These are phyloP conservation scores for Teleogryllus oceanicus DNA, from an alignment of 2,888 invertebrate genomes.

Conservation along the genomic window DNA sequence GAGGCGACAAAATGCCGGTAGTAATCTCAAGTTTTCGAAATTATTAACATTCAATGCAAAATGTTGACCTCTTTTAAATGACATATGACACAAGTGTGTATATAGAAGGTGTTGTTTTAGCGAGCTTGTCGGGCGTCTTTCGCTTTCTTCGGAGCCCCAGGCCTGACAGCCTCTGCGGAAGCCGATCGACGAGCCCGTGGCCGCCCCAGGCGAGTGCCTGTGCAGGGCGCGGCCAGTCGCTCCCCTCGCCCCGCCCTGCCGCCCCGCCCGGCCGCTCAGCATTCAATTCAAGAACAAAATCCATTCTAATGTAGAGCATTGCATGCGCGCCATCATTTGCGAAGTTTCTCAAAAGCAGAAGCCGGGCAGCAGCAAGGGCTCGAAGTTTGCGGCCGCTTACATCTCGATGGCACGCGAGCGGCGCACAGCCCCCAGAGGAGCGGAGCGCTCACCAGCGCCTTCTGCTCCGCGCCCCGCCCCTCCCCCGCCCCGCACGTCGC, in stretches of 20 bases:
- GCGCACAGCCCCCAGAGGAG: too few species aligned
- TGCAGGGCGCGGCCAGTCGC: not conserved
- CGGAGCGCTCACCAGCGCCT: not conserved
- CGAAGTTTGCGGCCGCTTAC: not conserved
- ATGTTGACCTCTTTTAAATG: too few species aligned
- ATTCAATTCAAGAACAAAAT: slow-evolving; percentile 18
- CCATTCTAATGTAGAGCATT: slow-evolving; percentile 9
- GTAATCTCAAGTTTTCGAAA: too few species aligned
- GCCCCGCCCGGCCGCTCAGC: not conserved
- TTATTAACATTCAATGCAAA: too few species aligned
- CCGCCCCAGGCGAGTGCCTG: not conserved
- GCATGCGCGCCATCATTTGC: slow-evolving; percentile 1
- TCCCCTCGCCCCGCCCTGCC: not conserved
- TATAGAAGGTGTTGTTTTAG: too few species aligned
- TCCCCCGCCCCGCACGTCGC: not conserved
- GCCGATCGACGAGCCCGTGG: too few species aligned
- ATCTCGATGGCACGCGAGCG: not conserved
- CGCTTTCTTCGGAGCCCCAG: too few species aligned
- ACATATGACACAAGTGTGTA: too few species aligned
- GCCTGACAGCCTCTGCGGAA: too few species aligned
- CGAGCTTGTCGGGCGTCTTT: too few species aligned
- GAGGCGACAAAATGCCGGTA: too few species aligned
- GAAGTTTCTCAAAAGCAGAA: slow-evolving; percentile 1
- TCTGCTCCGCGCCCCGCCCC: not conserved
- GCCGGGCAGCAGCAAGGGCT: not conserved